These are phyloP conservation scores for Latrodectus geometricus DNA, from an alignment of 1,140 invertebrate species.

Conservation along the genomic window DNA sequence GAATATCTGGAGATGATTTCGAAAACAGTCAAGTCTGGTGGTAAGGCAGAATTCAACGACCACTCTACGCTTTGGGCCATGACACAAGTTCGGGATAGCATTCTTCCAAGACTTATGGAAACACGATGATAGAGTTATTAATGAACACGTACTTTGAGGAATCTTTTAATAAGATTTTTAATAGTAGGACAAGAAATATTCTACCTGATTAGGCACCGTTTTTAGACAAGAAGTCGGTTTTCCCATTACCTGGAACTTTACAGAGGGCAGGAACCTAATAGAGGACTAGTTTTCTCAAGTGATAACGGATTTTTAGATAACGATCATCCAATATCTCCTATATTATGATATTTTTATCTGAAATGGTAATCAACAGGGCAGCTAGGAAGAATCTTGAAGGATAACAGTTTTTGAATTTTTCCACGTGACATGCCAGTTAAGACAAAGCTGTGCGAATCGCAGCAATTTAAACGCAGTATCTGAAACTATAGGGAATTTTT, in stretches of 20 bases:
- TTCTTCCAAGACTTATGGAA: neutral
- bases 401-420: conserved; percentile 6
- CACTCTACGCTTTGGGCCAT: conserved; percentile 9
- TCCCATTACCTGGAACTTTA: neutral
- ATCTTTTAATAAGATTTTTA: conserved; percentile 8
- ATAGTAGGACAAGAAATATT: neutral
- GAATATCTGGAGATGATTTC: neutral
- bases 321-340: neutral
- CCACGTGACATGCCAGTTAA: neutral
- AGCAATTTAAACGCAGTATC: conserved; percentile 12
- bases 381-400: neutral
- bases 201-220: too few relatives aligned
- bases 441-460: neutral
- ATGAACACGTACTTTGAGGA: neutral
- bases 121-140: neutral
- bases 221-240: too few relatives aligned
- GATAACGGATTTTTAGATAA: conserved; percentile 8
- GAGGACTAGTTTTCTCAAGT: conserved; percentile 3
- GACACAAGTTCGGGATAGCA: conserved; percentile 12
- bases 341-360: neutral
- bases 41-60: conserved; percentile 2
- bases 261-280: neutral
- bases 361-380: conserved; percentile 9
- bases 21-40: conserved; percentile 2
- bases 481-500: too few relatives aligned